Evolutionary conservation across 2,888 invertebrate species (phyloP), one percentile per base, ranked within the genome.

Genomic region (Melinaea menophilus): DNA sequence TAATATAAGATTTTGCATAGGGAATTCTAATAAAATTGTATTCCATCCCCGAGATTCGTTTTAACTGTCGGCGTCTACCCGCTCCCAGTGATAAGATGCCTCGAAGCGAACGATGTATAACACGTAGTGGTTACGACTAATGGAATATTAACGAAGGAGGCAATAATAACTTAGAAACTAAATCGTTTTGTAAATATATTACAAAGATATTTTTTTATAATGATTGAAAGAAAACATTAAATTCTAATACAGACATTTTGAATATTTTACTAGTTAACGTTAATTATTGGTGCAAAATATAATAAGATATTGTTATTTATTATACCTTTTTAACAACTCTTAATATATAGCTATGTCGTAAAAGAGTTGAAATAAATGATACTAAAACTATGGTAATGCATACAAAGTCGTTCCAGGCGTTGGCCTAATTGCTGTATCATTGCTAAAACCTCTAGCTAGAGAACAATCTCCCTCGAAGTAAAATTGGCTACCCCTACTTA

Each of bases 1-100:
- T 57, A 12, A 37, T 58, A 55, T 13, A 33, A 55, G 7, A 70
- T 78, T 81, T 81, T 78, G 75, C 75, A 80, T 77, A 77, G 74
- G 73, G 79, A 81, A 79, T 76, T 73, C 73, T 72, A 70, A 80
- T 80, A 78, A 82, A 81, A 78, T 75, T 78, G 76, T 72, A 75
- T 76, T 74, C 73, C 75, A 70, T 75, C 77, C 74, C 71, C 75
- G 71, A 72, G 77, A 78, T 75, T 78, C 77, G 78, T 75, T 80
- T 79, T 74, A 78, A 79, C 78, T 77, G 78, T 77, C 77, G 72
- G 72, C 75, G 73, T 71, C 58, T 48, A 55, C 41, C 58, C 64
- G 46, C 55, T 61, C 46, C 60, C 55, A 60, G 46, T 64, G 64
- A 64, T 64, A 64, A 64, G 58, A 55, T 61, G 64, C 58, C 58